phyloP scores from a whole-genome alignment of 1,140 invertebrate species.

The Contarinia nasturtii region DNA sequence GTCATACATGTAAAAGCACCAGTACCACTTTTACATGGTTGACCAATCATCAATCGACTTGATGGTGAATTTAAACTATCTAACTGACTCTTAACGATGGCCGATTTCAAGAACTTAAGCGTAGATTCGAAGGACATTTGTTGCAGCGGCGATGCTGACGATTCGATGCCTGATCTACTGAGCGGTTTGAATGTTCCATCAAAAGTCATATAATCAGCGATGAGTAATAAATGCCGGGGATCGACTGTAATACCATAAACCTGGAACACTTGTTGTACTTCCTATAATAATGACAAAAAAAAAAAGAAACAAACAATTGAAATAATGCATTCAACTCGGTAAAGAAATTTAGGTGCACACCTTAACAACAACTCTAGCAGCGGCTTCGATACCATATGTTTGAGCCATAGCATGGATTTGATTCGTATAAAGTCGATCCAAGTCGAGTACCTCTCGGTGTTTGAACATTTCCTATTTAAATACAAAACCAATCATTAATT shows the following conservation, averaged over 20 bases:
- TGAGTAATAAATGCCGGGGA: constrained; percentile 74
- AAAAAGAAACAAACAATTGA: background rate
- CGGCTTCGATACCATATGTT: constrained; percentile 93
- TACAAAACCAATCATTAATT: background rate
- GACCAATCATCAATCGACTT: constrained; percentile 71
- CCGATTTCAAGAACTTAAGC: constrained; percentile 65
- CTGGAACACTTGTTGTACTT: constrained; percentile 83
- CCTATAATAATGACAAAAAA: constrained; percentile 18
- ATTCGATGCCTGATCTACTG: constrained; percentile 76
- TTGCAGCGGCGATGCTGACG: constrained; percentile 77
- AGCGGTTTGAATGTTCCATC: constrained; percentile 78
- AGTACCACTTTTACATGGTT: constrained; percentile 66
- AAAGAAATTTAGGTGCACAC: constrained; percentile 5
- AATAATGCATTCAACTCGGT: background rate
- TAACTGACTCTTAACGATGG: constrained; percentile 44
- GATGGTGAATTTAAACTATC: constrained; percentile 77
- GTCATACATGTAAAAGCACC: constrained; percentile 40
- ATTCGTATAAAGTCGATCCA: constrained; percentile 80
- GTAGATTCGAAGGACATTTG: constrained; percentile 98
- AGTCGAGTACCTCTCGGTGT: constrained; percentile 59
- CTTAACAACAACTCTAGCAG: constrained; percentile 67
- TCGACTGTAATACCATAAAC: constrained; percentile 94
- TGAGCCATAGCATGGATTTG: constrained; percentile 81
- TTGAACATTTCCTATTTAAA: constrained; percentile 60
- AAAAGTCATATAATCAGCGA: constrained; percentile 97